Conservation (phyloP, 2,797 vertebrate genomes). For the Halcyon badia region DNA sequence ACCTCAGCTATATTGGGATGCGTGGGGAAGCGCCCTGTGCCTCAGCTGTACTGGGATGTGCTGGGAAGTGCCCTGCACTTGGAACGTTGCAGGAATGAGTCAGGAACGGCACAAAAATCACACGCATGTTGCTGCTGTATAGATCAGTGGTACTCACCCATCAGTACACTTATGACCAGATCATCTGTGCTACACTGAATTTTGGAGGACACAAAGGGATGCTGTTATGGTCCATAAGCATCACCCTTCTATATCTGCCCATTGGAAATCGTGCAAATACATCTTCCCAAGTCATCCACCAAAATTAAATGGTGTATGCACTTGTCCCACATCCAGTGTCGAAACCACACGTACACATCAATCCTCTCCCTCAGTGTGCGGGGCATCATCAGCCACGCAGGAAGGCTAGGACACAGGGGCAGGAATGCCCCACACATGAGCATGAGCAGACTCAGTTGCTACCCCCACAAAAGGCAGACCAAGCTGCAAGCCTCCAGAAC, state of each 20-base stretch:
- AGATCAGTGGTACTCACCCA: background rate
- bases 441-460: background rate
- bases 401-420: rapidly evolving
- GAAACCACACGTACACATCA: background rate
- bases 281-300: background rate
- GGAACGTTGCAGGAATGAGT: rapidly evolving
- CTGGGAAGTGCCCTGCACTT: background rate
- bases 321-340: background rate
- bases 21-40: background rate
- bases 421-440: background rate
- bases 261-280: background rate
- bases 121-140: rapidly evolving
- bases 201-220: background rate
- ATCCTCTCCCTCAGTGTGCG: rapidly evolving
- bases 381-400: background rate
- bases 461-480: background rate
- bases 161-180: background rate
- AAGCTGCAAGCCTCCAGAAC: background rate
- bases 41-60: background rate
- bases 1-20: background rate
- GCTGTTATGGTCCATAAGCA: background rate
- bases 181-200: rapidly evolving
- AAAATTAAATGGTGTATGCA: background rate
- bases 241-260: rapidly evolving
- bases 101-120: background rate